phyloP scores from a whole-genome alignment of 2,888 invertebrate species.

The Xanthia togata region DNA sequence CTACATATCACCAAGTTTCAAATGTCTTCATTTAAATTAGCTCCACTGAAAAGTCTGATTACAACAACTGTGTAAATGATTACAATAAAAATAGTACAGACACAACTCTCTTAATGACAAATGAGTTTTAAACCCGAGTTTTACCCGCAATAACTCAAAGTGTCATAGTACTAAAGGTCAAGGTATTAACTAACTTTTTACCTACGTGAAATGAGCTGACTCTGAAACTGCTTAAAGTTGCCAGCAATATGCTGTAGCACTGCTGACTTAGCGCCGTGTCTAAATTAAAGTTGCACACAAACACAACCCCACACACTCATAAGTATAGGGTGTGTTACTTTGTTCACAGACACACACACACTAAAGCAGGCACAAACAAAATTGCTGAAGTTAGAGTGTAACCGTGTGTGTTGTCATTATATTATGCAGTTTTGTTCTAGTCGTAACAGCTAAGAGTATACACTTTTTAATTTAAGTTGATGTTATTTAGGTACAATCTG shows the following conservation, averaged over 20 bases:
- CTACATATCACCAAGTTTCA: not conserved
- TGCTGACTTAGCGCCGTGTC: constrained; percentile 39
- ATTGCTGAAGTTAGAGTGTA: not conserved
- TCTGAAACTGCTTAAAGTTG: constrained; percentile 48
- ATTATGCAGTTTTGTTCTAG: not conserved
- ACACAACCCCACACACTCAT: not conserved
- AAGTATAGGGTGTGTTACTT: not conserved
- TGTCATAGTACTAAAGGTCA: constrained; percentile 44
- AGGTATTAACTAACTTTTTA: constrained; percentile 49
- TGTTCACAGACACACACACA: constrained; percentile 1
- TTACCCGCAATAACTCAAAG: constrained; percentile 36
- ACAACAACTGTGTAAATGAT: not conserved
- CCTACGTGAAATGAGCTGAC: constrained; percentile 27
- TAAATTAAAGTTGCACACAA: constrained; percentile 58
- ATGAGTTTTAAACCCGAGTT: constrained; percentile 24
- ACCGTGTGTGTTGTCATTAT: not conserved
- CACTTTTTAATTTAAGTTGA: not conserved
- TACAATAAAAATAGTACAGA: not conserved
- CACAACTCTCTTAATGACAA: constrained; percentile 11
- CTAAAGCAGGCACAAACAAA: not conserved
- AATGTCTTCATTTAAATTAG: not conserved
- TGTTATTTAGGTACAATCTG: not conserved
- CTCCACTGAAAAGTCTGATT: not conserved
- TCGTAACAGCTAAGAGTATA: not conserved
- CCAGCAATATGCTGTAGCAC: constrained; percentile 37